phyloP scores from a whole-genome alignment of 2,888 invertebrate species.

The Cosmia trapezina region DNA sequence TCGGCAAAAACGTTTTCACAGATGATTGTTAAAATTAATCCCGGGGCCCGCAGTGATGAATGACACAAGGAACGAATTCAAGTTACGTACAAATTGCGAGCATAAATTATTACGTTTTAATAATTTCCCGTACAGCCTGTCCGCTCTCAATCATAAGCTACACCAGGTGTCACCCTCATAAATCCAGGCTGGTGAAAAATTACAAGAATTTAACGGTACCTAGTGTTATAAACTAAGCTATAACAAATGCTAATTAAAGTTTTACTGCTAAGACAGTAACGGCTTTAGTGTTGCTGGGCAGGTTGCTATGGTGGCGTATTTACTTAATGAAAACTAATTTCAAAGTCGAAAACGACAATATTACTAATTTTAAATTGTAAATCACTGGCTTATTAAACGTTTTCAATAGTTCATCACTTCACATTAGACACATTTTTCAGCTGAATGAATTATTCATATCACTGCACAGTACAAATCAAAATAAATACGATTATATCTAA shows the following conservation, averaged over 20 bases:
- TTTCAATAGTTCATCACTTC: slow-evolving; percentile 18
- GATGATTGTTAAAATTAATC: slow-evolving; percentile 86
- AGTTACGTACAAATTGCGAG: slow-evolving; percentile 89
- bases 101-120: slow-evolving; percentile 88
- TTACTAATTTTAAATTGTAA: slow-evolving; percentile 10
- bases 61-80: slow-evolving; percentile 88
- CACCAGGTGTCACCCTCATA: slow-evolving; percentile 86
- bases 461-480: slow-evolving; percentile 32
- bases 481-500: slow-evolving; percentile 44
- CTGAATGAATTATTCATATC: slow-evolving; percentile 27
- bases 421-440: slow-evolving; percentile 30
- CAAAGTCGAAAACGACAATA: slow-evolving; percentile 1
- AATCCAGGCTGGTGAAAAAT: slow-evolving; percentile 84
- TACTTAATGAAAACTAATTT: neutral
- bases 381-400: slow-evolving; percentile 8
- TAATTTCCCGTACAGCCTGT: slow-evolving; percentile 86
- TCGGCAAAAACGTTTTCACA: slow-evolving; percentile 79
- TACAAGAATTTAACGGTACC: slow-evolving; percentile 72
- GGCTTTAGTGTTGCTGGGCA: slow-evolving; percentile 10
- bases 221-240: slow-evolving; percentile 64
- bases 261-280: slow-evolving; percentile 39
- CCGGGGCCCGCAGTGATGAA: slow-evolving; percentile 84
- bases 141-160: slow-evolving; percentile 80
- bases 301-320: neutral
- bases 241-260: slow-evolving; percentile 50